Base-by-base conservation (phyloP, 1,140 invertebrate genomes). In the Papilio glaucus region DNA sequence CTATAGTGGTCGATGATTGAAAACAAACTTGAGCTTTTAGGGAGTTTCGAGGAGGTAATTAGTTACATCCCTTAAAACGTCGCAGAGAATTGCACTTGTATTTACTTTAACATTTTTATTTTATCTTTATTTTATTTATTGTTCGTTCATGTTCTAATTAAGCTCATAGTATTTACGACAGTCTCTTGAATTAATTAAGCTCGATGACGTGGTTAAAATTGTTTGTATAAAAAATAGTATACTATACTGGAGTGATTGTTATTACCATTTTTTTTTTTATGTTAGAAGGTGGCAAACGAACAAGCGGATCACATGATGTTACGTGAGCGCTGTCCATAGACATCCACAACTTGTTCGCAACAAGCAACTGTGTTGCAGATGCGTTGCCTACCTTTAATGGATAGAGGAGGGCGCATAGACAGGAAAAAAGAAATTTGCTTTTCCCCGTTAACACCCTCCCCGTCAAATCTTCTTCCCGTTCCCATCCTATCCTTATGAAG, bases 1-100 rank as follows among this genome's bases (percentile, higher is more conserved):
- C 49, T 53, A 53, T 53, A 53, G 49, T 53, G 49, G 21, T 24
- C 49, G 49, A 53, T 53, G 49, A 53, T 53, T 53, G 49, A 53
- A 53, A 53, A 24, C 18, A 53, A 53, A 53, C 18, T 53, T 53
- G 49, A 53, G 49, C 49, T 53, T 24, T 53, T 18, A 24, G 18
- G 2, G 18, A 45, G n/a, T 45, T 45, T 45, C 42, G 42, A 45
- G 42, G 13, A 53, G 49, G 24, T 53, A 53, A 53, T 53, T 53
- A 18, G 49, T 53, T 24, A 24, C 21, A 53, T 53, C 18, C 49
- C 21, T 53, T 53, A 53, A 53, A 53, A 53, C 9, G 9, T 10
- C 49, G 21, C 49, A 24, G 18, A 5, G 49, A 24, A 53, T 53
- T 53, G 21, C 49, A 53, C 49, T 53, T 53, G 49, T 53, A 24